Base-by-base conservation (phyloP, 1,140 invertebrate species). In the Acromyrmex echinatior region DNA sequence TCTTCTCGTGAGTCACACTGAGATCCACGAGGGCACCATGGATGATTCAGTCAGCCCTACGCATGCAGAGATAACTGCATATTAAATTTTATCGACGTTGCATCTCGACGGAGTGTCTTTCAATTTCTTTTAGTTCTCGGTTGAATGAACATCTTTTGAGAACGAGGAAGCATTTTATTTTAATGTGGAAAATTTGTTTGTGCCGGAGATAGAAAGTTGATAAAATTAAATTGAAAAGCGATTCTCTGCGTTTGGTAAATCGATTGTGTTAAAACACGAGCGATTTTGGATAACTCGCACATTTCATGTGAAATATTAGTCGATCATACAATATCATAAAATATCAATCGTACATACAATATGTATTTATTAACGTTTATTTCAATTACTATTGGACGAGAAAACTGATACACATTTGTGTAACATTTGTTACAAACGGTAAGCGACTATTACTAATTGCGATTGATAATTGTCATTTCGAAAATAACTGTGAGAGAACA, bases 31-130 rank as follows among this genome's bases (percentile, higher is more conserved):
- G 31, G 60, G 39, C 58, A 35, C 1, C 25, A 12, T 9, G 70
- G 35, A 7, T 74, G 71, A 84, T 63, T 84, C 56, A 35, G 70
- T 84, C 56, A 76, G 73, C 70, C 28, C 80, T 84, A 60, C 39
- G 60, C 82, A 35, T 49, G 9, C 39, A 45, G 60, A 39, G 35
- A 66, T 28, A 9, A 65, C n/a, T 65, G 45, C 28, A 51, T 31
- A 25, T 85, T 84, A 63, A 77, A 63, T 74, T 62, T 85, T 74
- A 85, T 39, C 10, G 7, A 51, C 56, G 39, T 14, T 21, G 25
- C 76, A 79, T 73, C 53, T 56, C 60, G 31, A 82, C 3, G 62
- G 45, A 18, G 1, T 1, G 3, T 63, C 21, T 79, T n/a, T 79
- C 14, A 16, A 18, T 45, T 31, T 60, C n/a, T 18, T 74, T 76